Base-by-base conservation (phyloP, 2,797 vertebrate species). In the Diplodus sargus region DNA sequence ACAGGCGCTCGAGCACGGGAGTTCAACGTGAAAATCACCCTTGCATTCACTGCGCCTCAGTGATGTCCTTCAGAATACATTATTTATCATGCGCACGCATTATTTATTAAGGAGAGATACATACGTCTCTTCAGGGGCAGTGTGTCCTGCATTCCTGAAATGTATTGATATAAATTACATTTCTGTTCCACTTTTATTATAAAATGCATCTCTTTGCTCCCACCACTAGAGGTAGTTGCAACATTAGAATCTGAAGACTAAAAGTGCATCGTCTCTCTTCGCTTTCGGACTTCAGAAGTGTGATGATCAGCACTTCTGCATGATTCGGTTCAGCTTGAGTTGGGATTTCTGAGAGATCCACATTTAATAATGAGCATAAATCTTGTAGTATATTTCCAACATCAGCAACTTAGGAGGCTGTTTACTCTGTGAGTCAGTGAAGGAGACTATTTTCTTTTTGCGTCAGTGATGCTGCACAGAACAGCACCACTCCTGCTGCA, bases 141-240 rank as follows among this genome's bases (percentile, higher is more conserved):
- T 15, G 11, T 63, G 17, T 65, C 11, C 52, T 11, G 5, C 2
- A 61, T 59, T 43, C 14, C 34, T 61, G 67, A 43, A 51, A 63
- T 16, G 22, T 74, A 9, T 62, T 57, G 0, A 62, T 48, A 22
- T 58, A 4, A 59, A 57, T 60, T 1, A 7, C 9, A 25, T 10
- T 58, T 52, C 30, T 1, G 12, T 54, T 13, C 7, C 0, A 1
- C 43, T 47, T 47, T 17, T 47, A 8, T 74, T 13, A n/a, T 48
- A 5, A 48, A 30, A 18, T 86, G 70, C 60, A 64, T 17, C 28
- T 81, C 4, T 67, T 58, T 49, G 20, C 49, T 53, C 3, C 45
- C 1, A 42, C 89, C 89, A 88, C 85, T 81, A 89, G 90, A 88
- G 75, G 89, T 79, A 52, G 78, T 85, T 74, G 70, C 16, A 88